Evolutionary conservation across 1,140 invertebrate species (phyloP), one percentile per base, ranked within the genome.

Genomic region (Drosophila santomea): DNA sequence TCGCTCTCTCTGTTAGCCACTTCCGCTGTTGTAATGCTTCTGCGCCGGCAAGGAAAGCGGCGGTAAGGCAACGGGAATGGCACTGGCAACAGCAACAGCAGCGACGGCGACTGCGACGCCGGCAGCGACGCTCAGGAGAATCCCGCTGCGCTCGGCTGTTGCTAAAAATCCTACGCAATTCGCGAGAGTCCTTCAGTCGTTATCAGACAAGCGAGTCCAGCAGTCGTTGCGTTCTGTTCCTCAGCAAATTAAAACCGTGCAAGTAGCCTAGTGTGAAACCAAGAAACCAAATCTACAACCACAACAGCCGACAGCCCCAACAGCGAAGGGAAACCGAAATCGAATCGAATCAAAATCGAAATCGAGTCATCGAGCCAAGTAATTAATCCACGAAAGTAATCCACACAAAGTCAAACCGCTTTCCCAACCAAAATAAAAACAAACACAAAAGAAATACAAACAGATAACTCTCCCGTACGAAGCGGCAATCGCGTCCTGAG

Each of bases 151-250:
- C 61, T 78, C 76, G 77, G 60, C 66, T 62, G 74, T 89, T 89
- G 78, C 85, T 89, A 90, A 90, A 90, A 90, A 84, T 89, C 78
- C 80, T 83, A 88, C 88, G 83, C 83, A 88, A 81, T 89, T 86
- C 77, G 88, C 75, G 80, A 86, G 85, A 90, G 82, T 88, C 86
- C 90, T 90, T 91, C 86, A 91, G 90, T 91, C 90, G 90, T 91
- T 91, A 91, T 91, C 90, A 91, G 90, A 91, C 90, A 91, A 91
- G 90, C 83, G 90, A 91, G 90, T 91, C 90, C 90, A 91, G 84
- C 90, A 91, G 90, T 91, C 90, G 90, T 91, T 91, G 90, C 90
- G 90, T 80, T 89, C 82, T 86, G 84, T 91, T 90, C 85, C 90
- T 90, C 83, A 91, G 80, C 78, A 36, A 71, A 57, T 50, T 45